These are phyloP conservation scores for Agriotes lineatus DNA, from an alignment of 2,888 invertebrate species.

Conservation along the genomic window DNA sequence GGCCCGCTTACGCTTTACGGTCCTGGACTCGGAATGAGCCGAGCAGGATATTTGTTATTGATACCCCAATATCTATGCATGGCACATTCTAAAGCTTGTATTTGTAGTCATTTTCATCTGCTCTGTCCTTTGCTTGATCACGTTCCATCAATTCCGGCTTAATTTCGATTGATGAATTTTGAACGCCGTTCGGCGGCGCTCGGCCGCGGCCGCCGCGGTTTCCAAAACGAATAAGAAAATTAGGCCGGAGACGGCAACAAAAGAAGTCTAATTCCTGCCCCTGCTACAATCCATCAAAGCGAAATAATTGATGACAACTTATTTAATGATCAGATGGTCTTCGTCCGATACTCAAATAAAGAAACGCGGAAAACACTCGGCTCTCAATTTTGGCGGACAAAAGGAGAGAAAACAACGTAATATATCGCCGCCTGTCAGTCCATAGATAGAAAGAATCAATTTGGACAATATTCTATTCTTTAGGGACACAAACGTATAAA, in stretches of 20 bases:
- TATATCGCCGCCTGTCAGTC: slow-evolving; percentile 49
- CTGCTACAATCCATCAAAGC: slow-evolving; percentile 34
- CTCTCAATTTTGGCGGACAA: slow-evolving; percentile 46
- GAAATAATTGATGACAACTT: slow-evolving; percentile 48
- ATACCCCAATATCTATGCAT: slow-evolving; percentile 57
- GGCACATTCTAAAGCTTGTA: slow-evolving; percentile 48
- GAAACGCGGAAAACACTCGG: slow-evolving; percentile 35
- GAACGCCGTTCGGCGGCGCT: slow-evolving; percentile 4
- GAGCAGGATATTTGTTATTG: slow-evolving; percentile 54
- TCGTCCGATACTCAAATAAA: slow-evolving; percentile 41
- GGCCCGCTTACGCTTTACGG: slow-evolving; percentile 41
- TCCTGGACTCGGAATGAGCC: slow-evolving; percentile 42
- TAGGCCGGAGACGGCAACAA: neutral
- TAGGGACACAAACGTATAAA: neutral
- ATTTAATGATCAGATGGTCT: slow-evolving; percentile 47
- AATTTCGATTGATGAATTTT: slow-evolving; percentile 48
- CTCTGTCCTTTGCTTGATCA: slow-evolving; percentile 46
- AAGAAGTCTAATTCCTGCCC: slow-evolving; percentile 13
- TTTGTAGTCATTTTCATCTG: slow-evolving; percentile 49
- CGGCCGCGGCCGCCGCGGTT: neutral
- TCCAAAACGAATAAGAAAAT: neutral
- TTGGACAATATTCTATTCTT: slow-evolving; percentile 32
- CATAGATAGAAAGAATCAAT: slow-evolving; percentile 51
- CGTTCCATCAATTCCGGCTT: slow-evolving; percentile 48
- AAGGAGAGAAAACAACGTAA: slow-evolving; percentile 51